phyloP scores from a whole-genome alignment of 2,113 vertebrate species.

The Aphyosemion australe region DNA sequence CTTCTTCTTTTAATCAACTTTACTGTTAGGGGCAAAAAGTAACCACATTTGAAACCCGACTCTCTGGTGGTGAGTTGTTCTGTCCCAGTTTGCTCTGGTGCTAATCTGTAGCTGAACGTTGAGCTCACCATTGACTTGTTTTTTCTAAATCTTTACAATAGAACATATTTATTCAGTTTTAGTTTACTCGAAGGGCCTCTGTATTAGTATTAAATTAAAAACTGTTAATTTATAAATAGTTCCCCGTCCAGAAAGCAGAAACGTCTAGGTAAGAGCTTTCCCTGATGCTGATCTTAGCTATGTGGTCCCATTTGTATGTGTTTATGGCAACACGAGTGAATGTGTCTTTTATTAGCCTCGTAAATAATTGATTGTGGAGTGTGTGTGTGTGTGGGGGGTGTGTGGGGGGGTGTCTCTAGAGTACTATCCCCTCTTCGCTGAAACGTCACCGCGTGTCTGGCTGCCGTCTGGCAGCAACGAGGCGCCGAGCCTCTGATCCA shows the following conservation, averaged over 20 bases:
- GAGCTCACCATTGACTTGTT: too few species aligned
- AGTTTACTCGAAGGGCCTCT: too few species aligned
- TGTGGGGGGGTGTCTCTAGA: constrained; percentile 36
- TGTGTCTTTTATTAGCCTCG: constrained; percentile 28
- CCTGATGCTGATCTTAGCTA: background rate
- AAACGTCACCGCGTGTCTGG: constrained; percentile 51
- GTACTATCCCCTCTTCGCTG: constrained; percentile 47
- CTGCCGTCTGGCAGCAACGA: constrained; percentile 32
- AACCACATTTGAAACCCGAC: too few species aligned
- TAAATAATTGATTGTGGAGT: constrained; percentile 72
- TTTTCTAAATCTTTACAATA: too few species aligned
- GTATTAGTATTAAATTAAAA: too few species aligned
- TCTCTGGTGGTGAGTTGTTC: too few species aligned
- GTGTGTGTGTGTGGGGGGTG: background rate
- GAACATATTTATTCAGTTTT: too few species aligned
- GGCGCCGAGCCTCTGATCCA: constrained; percentile 17
- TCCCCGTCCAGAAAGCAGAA: background rate
- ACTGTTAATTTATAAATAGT: background rate
- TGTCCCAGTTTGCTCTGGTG: too few species aligned
- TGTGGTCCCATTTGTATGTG: background rate
- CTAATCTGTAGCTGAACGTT: too few species aligned
- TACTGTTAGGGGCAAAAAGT: too few species aligned
- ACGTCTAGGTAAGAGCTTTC: background rate
- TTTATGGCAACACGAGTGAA: background rate
- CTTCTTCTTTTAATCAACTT: too few species aligned